phyloP scores from a whole-genome alignment of 2,113 vertebrate genomes.

The Rhinoptilus africanus region DNA sequence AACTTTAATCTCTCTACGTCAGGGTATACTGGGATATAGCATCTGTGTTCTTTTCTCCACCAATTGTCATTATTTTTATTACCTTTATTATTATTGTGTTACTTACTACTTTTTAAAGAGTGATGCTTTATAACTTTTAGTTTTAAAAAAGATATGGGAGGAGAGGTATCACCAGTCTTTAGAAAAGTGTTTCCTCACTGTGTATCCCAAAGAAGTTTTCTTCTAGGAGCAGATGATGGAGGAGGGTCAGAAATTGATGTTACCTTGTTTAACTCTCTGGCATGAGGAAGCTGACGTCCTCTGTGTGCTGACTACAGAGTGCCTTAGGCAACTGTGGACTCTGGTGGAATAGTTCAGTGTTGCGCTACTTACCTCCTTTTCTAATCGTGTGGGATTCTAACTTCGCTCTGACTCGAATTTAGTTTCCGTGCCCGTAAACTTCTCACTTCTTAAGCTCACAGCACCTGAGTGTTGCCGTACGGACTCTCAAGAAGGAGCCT shows the following conservation, averaged over 20 bases:
- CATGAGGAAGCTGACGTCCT: background rate
- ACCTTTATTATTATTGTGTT: background rate
- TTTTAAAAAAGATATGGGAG: background rate
- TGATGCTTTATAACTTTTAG: background rate
- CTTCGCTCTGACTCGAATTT: background rate
- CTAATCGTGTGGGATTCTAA: background rate
- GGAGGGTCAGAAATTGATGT: background rate
- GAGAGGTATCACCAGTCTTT: background rate
- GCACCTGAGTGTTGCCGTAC: background rate
- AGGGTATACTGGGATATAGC: background rate
- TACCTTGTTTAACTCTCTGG: background rate
- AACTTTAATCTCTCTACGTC: background rate
- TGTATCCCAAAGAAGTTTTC: background rate
- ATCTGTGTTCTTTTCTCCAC: background rate
- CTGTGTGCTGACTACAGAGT: background rate
- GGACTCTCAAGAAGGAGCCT: background rate
- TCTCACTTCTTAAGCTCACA: background rate
- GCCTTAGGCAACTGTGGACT: background rate
- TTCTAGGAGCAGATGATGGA: background rate
- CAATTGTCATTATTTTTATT: background rate
- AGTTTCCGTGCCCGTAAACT: accelerated
- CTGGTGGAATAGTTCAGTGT: background rate
- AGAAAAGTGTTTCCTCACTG: background rate
- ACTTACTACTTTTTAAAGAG: background rate
- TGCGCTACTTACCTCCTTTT: background rate